A percentile compares a stretch with the other conserved stretches of the same genome.
phyloP scores from a whole-genome alignment of 64 coral and sea anemone species.

The Stichodactyla helianthus region DNA sequence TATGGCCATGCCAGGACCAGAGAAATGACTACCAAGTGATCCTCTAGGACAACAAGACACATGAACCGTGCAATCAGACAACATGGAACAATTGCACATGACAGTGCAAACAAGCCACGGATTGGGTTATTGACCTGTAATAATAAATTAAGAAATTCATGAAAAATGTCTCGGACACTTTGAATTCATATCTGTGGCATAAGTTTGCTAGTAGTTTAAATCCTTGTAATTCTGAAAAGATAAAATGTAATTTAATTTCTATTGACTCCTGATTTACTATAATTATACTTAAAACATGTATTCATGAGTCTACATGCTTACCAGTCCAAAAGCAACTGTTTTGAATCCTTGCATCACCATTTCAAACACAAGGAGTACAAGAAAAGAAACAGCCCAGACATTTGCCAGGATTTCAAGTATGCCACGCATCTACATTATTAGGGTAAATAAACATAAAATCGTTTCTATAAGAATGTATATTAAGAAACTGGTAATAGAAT shows the following conservation, averaged over 20 bases:
- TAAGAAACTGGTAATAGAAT: no score
- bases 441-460: neutral
- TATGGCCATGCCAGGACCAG: constrained; percentile 83
- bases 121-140: constrained; percentile 73
- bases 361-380: constrained; percentile 60
- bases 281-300: no score
- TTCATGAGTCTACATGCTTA: constrained; percentile 28
- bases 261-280: no score
- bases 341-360: constrained; percentile 68
- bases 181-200: neutral
- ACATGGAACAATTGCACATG: constrained; percentile 63
- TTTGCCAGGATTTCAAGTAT: constrained; percentile 69
- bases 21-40: constrained; percentile 65
- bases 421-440: constrained; percentile 43
- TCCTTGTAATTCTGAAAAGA: no score
- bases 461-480: neutral
- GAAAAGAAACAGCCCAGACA: constrained; percentile 66
- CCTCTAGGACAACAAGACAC: constrained; percentile 42
- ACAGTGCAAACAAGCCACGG: constrained; percentile 68
- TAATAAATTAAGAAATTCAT: neutral
- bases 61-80: constrained; percentile 52
- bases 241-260: no score
- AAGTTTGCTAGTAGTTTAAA: no score
- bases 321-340: constrained; percentile 70
- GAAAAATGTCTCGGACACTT: neutral